Evolutionary conservation across 2,113 vertebrate species (phyloP).

Genomic region (Chrysochloris asiatica): DNA sequence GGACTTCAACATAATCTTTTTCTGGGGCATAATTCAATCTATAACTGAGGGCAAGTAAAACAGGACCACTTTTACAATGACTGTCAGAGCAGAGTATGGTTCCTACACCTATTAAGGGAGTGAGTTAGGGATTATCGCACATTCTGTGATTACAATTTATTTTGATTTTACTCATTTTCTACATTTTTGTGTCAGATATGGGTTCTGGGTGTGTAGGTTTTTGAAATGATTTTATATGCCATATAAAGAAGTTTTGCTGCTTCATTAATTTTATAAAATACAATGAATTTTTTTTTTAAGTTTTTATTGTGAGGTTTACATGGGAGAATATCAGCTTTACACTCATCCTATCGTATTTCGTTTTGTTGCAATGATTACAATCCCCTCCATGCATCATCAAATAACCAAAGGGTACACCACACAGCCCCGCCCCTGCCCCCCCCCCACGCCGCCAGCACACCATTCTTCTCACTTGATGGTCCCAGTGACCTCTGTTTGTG

Average conservation of each 20-base stretch:
- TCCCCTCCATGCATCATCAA: no score
- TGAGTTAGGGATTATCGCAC: background rate
- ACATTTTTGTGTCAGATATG: background rate
- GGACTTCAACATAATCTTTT: background rate
- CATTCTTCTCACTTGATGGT: no score
- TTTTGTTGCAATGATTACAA: no score
- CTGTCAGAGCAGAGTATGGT: background rate
- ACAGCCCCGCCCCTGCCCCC: no score
- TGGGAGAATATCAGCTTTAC: no score
- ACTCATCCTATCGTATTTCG: no score
- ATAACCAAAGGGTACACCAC: no score
- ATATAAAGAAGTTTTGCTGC: slow-evolving; percentile 9
- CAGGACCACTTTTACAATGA: background rate
- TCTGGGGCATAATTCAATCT: background rate
- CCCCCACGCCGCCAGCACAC: no score
- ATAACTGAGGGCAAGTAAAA: background rate
- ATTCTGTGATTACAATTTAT: background rate
- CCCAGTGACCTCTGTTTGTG: no score
- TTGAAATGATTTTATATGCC: background rate
- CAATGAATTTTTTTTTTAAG: no score
- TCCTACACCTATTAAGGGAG: background rate
- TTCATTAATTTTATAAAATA: slow-evolving; percentile 8
- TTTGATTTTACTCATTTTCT: slow-evolving; percentile 20
- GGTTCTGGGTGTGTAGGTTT: background rate
- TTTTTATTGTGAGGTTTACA: no score